Conservation (phyloP, 2,888 invertebrate species). For the Caenorhabditis wallacei region DNA sequence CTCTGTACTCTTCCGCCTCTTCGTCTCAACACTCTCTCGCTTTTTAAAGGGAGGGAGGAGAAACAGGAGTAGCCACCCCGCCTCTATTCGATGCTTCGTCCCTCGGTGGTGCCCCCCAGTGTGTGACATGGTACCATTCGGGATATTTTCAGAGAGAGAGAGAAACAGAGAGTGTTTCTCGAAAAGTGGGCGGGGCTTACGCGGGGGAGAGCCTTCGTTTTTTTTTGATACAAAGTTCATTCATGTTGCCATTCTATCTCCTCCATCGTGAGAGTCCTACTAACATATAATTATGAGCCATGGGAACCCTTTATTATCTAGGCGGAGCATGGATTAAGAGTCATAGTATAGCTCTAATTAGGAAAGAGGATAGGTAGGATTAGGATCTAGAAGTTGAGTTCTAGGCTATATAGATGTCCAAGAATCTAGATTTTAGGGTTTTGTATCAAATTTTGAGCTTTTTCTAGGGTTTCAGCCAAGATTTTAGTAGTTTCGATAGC, state of each 20-base stretch:
- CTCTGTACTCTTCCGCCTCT: conserved; percentile 29
- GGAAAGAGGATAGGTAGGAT: too few relatives aligned
- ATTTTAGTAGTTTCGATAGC: too few relatives aligned
- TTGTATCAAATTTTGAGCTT: background rate
- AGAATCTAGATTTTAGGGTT: background rate
- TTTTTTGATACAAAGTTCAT: conserved; percentile 14
- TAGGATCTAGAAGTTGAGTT: background rate
- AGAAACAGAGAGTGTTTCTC: too few relatives aligned
- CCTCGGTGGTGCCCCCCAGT: conserved; percentile 2
- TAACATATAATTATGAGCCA: background rate
- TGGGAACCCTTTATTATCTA: background rate
- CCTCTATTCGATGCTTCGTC: background rate
- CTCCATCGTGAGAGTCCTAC: too few relatives aligned
- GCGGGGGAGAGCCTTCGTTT: background rate
- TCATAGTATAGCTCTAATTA: too few relatives aligned
- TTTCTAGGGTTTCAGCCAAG: too few relatives aligned
- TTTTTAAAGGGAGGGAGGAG: conserved; percentile 15
- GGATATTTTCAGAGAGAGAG: conserved; percentile 25
- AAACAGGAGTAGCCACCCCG: conserved; percentile 13
- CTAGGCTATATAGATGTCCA: background rate
- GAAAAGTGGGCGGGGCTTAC: conserved; percentile 3
- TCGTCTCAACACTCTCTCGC: conserved; percentile 4
- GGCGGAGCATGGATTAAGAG: background rate
- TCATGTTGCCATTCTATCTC: conserved; percentile 14
- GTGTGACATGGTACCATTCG: conserved; percentile 25